Evolutionary conservation across 2,113 vertebrate species (phyloP).

Genomic region (Heptranchias perlo): DNA sequence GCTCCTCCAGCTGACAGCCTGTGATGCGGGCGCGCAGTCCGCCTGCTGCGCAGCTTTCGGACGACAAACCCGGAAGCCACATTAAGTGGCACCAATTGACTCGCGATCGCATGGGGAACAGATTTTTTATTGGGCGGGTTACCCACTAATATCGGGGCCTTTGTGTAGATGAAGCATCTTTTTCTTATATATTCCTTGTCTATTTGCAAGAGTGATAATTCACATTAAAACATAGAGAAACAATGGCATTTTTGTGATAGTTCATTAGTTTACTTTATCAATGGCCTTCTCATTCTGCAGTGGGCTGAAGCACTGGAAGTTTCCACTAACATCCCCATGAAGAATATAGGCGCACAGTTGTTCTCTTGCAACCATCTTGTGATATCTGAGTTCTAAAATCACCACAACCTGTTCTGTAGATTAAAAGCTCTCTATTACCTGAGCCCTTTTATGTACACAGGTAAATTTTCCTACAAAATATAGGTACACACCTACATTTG

Average conservation of each 20-base stretch:
- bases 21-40: too few species aligned
- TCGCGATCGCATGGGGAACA: too few species aligned
- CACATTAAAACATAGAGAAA: neutral
- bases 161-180: neutral
- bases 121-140: too few species aligned
- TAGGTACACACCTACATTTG: neutral
- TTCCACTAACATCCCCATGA: neutral
- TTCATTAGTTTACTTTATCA: neutral
- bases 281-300: neutral
- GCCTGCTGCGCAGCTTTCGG: too few species aligned
- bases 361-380: neutral
- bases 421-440: neutral
- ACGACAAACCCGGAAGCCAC: too few species aligned
- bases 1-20: too few species aligned
- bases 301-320: neutral
- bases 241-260: neutral
- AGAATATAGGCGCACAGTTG: neutral
- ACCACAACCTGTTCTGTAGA: neutral
- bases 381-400: neutral
- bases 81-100: too few species aligned
- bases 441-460: neutral
- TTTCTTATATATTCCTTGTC: neutral
- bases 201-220: neutral
- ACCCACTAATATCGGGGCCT: too few species aligned
- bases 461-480: neutral